Percentiles rank a stretch among this genome's conserved stretches.
These are phyloP conservation scores for Ennomos quercinarius DNA, from an alignment of 2,888 invertebrate species.

Conservation along the genomic window DNA sequence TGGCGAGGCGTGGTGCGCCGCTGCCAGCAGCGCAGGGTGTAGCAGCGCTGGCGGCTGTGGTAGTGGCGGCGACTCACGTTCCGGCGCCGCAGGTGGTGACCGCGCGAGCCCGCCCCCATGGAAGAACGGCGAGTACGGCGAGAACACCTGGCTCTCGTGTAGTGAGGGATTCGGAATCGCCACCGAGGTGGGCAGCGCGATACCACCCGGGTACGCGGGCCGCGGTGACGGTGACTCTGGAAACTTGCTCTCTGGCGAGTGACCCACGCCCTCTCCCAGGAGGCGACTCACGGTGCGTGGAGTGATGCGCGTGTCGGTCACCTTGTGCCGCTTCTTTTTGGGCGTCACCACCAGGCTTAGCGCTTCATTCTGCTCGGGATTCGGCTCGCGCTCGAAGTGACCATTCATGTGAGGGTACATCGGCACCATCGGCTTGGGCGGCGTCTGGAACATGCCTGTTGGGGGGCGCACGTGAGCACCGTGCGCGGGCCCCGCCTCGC, in stretches of 20 bases:
- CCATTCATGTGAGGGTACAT: slow-evolving; percentile 88
- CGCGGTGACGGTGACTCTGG: slow-evolving; percentile 90
- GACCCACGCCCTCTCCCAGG: slow-evolving; percentile 91
- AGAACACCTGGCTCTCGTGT: slow-evolving; percentile 97
- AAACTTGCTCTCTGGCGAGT: slow-evolving; percentile 86
- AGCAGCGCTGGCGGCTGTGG: slow-evolving; percentile 94
- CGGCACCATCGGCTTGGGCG: slow-evolving; percentile 90
- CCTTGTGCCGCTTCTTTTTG: slow-evolving; percentile 98
- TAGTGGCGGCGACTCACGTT: slow-evolving; percentile 93
- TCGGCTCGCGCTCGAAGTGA: slow-evolving; percentile 88
- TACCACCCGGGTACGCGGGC: slow-evolving; percentile 91
- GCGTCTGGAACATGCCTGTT: slow-evolving; percentile 93
- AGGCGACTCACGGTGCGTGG: slow-evolving; percentile 95
- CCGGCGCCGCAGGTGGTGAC: slow-evolving; percentile 87
- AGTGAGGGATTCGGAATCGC: slow-evolving; percentile 98
- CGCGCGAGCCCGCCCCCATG: slow-evolving; percentile 85
- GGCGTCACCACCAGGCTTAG: slow-evolving; percentile 97
- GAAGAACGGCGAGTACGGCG: slow-evolving; percentile 96
- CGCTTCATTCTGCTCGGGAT: slow-evolving; percentile 96
- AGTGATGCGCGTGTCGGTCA: slow-evolving; percentile 96
- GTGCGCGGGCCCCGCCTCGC: slow-evolving; percentile 84
- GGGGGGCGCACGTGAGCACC: slow-evolving; percentile 85
- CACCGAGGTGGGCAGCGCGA: slow-evolving; percentile 97
- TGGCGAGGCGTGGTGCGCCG: slow-evolving; percentile 93
- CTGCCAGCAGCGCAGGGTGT: slow-evolving; percentile 93